Base-by-base conservation (phyloP, 2,797 vertebrate genomes). In the Microchirus variegatus region DNA sequence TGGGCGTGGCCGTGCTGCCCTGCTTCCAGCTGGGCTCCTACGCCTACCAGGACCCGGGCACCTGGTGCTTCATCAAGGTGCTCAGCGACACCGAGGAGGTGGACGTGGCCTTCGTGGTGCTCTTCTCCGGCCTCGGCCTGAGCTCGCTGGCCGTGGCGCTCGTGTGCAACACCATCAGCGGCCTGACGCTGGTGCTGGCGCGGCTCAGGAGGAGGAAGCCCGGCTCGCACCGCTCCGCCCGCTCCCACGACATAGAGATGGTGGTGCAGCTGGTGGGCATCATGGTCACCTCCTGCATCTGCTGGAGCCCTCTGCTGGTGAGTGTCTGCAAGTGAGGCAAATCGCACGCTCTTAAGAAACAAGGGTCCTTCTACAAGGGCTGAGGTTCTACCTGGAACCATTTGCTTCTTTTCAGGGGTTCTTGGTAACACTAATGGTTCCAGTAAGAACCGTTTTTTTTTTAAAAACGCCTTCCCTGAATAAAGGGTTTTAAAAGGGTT, bases 261-360 rank as follows among this genome's bases (percentile, higher is more conserved):
- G 92, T 97, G 85, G 94, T 95, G 70, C 95, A 97, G 84, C 93
- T 97, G 48, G 87, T 96, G 36, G 96, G 94, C 53, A 95, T 97
- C 89, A 96, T 95, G 93, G 81, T 94, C 73, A 95, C 95, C 7
- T 96, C 95, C 0, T 96, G 94, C 56, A 92, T 97, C 79, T 96
- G 95, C 86, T 97, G 96, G 96, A 95, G 94, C 78, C 96, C 96
- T 53, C 89, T 97, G 78, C 88, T 96, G 95, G 96, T 97, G 83
- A 93, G 95, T 90, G 9, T 14, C 1, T 22, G 46, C 38, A 74
- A 41, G 19, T 65, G 43, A n/a, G n/a, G n/a, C n/a, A n/a, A n/a
- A n/a, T n/a, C n/a, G n/a, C n/a, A n/a, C n/a, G n/a, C n/a, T n/a
- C n/a, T n/a, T n/a, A n/a, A n/a, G n/a, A n/a, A n/a, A n/a, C n/a